phyloP scores from a whole-genome alignment of 1,140 invertebrate species.

The Megalopta genalis region DNA sequence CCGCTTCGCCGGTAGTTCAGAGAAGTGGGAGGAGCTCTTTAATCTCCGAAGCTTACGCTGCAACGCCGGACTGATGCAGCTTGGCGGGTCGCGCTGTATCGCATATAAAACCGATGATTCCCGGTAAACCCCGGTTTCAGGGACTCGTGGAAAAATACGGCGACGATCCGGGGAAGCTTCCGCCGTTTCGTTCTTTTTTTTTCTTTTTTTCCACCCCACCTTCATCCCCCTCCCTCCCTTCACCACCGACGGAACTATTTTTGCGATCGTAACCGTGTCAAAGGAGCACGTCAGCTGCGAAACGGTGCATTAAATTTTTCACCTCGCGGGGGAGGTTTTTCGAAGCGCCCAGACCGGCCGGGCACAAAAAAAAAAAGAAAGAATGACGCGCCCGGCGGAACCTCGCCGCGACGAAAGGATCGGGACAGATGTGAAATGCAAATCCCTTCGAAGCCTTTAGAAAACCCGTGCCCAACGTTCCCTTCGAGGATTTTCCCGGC shows the following conservation, averaged over 20 bases:
- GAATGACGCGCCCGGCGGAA: neutral
- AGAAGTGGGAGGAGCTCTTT: neutral
- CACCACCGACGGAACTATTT: neutral
- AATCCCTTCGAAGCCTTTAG: conserved; percentile 7
- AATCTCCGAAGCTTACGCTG: neutral
- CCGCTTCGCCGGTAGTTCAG: neutral
- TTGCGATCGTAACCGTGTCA: neutral
- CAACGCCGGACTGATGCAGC: neutral
- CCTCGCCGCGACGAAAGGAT: conserved; percentile 1
- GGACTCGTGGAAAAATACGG: neutral
- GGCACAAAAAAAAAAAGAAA: neutral
- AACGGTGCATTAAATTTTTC: neutral
- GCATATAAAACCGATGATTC: neutral
- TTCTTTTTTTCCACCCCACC: too few species aligned
- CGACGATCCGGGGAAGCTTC: neutral
- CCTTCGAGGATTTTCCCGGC: too few species aligned
- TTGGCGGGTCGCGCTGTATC: neutral
- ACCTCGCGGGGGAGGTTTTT: neutral
- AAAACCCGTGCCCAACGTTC: neutral
- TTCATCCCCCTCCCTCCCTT: too few species aligned
- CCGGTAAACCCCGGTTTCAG: neutral
- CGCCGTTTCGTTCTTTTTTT: neutral
- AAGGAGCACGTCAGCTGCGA: neutral
- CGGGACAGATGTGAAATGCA: conserved; percentile 14
- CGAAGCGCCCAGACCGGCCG: too few species aligned